Conservation (phyloP, 2,888 invertebrate species). For the Agrenia bidenticulata region DNA sequence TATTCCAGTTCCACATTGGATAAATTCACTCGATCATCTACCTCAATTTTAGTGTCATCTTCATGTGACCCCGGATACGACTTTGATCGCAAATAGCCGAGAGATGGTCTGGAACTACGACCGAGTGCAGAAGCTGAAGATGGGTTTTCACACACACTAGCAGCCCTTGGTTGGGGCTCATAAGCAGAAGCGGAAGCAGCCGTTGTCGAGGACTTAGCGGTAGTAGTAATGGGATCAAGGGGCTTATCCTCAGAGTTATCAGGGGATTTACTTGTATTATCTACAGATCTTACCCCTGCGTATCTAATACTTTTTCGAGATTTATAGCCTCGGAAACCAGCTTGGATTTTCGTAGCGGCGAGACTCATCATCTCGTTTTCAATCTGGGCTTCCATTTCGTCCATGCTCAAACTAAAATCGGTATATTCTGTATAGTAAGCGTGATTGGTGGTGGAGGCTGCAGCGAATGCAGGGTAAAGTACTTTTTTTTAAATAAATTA, state of each 20-base stretch:
- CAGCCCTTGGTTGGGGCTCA: background rate
- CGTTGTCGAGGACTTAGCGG: background rate
- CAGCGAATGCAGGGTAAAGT: background rate
- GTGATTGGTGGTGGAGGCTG: too few species aligned
- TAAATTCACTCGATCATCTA: slow-evolving; percentile 3
- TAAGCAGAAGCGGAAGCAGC: background rate
- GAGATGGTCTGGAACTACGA: background rate
- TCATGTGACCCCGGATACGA: slow-evolving; percentile 33
- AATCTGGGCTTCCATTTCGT: slow-evolving; percentile 44
- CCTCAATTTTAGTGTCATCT: background rate
- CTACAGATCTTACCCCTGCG: slow-evolving; percentile 32
- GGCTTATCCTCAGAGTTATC: background rate
- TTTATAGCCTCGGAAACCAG: slow-evolving; percentile 40
- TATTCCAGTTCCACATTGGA: slow-evolving; percentile 35
- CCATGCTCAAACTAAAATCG: slow-evolving; percentile 34
- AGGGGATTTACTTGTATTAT: background rate
- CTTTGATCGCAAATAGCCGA: slow-evolving; percentile 28
- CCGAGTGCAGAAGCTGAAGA: background rate
- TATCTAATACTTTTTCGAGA: slow-evolving; percentile 29
- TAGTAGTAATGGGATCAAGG: background rate
- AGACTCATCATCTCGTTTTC: slow-evolving; percentile 39
- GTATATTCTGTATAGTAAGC: background rate
- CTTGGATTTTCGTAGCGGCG: slow-evolving; percentile 43
- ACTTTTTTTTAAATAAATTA: too few species aligned
- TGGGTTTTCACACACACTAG: too few species aligned